Conservation (phyloP, 2,113 vertebrate species). For the Stigmatopora argus region DNA sequence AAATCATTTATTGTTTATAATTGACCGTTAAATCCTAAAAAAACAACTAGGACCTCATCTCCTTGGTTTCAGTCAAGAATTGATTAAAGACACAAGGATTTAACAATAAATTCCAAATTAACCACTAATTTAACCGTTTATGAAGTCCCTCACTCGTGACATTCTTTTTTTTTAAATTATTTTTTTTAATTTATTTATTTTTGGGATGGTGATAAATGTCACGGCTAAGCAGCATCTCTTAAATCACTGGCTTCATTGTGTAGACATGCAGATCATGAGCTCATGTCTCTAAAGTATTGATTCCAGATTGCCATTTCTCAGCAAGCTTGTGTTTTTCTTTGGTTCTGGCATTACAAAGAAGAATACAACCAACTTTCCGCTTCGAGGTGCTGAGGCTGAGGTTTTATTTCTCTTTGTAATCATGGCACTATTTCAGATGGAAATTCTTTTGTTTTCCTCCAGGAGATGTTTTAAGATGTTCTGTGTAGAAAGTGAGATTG, state of each 20-base stretch:
- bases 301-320: neutral
- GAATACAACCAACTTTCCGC: neutral
- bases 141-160: neutral
- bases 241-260: neutral
- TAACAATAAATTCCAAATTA: too few relatives aligned
- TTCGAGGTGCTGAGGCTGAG: neutral
- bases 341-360: neutral
- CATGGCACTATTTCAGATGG: neutral
- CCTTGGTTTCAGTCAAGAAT: too few relatives aligned
- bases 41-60: too few relatives aligned
- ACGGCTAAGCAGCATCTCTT: neutral
- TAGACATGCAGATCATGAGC: neutral
- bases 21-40: too few relatives aligned
- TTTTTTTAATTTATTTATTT: too few relatives aligned
- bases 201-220: neutral
- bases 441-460: neutral
- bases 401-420: neutral
- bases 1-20: too few relatives aligned
- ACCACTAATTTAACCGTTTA: too few relatives aligned
- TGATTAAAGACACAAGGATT: too few relatives aligned
- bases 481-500: neutral
- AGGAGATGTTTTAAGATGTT: neutral
- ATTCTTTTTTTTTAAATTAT: neutral
- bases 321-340: neutral
- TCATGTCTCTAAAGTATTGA: neutral